Evolutionary conservation across 2,888 invertebrate species (phyloP).

Genomic region (Hypsopygia costalis): DNA sequence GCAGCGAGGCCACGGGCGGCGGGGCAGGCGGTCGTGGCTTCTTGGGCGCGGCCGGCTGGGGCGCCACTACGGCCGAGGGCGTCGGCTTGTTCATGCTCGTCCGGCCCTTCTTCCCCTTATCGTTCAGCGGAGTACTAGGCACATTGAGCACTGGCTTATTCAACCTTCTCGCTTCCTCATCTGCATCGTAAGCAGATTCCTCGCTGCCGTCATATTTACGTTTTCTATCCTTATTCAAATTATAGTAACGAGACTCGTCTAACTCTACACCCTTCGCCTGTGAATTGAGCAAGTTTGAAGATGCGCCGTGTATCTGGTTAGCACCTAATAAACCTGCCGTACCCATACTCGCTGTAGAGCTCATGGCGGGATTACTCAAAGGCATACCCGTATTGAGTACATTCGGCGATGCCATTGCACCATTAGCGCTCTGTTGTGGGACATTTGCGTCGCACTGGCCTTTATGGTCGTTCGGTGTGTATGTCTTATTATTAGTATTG

Average conservation of each 20-base stretch:
- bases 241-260: constrained; percentile 87
- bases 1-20: constrained; percentile 65
- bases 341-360: constrained; percentile 53
- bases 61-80: constrained; percentile 64
- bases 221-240: constrained; percentile 86
- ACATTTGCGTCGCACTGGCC: constrained; percentile 56
- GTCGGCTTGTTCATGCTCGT: constrained; percentile 50
- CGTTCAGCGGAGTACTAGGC: constrained; percentile 69
- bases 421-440: constrained; percentile 65
- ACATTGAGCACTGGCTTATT: constrained; percentile 76
- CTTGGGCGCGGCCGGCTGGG: constrained; percentile 70
- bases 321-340: constrained; percentile 67
- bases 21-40: constrained; percentile 69
- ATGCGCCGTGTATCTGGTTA: constrained; percentile 65
- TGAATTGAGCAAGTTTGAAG: constrained; percentile 48
- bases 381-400: constrained; percentile 59
- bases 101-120: constrained; percentile 70
- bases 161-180: constrained; percentile 70
- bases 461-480: constrained; percentile 61
- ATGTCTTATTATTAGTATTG: constrained; percentile 57
- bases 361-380: constrained; percentile 58
- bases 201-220: constrained; percentile 85
- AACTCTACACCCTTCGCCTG: constrained; percentile 73
- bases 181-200: constrained; percentile 83
- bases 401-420: constrained; percentile 58